Evolutionary conservation across 2,797 vertebrate species (phyloP).

Genomic region (Acanthornis magna): DNA sequence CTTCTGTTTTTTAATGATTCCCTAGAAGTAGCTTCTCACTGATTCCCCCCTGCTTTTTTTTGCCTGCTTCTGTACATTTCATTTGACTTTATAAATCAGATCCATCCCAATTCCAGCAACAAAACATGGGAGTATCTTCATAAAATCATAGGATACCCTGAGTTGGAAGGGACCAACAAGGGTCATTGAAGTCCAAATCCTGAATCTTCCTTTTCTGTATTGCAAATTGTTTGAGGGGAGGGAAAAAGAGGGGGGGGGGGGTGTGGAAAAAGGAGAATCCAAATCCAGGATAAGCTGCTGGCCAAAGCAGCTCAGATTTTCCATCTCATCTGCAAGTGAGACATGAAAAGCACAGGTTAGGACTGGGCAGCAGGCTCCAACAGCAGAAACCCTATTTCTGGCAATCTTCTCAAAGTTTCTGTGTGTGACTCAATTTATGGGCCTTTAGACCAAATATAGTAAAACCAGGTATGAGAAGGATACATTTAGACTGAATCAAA

Average conservation of each 20-base stretch:
- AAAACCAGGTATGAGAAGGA: neutral
- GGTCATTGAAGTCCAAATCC: neutral
- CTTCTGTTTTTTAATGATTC: neutral
- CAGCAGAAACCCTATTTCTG: constrained; percentile 41
- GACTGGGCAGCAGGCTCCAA: neutral
- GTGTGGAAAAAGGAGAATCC: neutral
- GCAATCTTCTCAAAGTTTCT: neutral
- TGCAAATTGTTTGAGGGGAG: neutral
- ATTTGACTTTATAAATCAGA: neutral
- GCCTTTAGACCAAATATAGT: neutral
- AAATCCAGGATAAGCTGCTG: neutral
- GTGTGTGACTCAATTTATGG: neutral
- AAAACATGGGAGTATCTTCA: neutral
- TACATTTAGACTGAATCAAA: neutral
- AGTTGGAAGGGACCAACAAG: neutral
- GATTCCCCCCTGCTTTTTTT: neutral
- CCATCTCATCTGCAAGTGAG: constrained; percentile 14
- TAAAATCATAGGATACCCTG: neutral
- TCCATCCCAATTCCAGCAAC: neutral
- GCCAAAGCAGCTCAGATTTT: constrained; percentile 38
- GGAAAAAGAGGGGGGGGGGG: too few species aligned
- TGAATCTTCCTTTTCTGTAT: neutral
- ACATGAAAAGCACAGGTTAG: neutral
- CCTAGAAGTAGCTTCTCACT: neutral
- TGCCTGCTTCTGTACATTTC: neutral